Conservation (phyloP, 2,797 vertebrate species). For the Dipus sagitta region DNA sequence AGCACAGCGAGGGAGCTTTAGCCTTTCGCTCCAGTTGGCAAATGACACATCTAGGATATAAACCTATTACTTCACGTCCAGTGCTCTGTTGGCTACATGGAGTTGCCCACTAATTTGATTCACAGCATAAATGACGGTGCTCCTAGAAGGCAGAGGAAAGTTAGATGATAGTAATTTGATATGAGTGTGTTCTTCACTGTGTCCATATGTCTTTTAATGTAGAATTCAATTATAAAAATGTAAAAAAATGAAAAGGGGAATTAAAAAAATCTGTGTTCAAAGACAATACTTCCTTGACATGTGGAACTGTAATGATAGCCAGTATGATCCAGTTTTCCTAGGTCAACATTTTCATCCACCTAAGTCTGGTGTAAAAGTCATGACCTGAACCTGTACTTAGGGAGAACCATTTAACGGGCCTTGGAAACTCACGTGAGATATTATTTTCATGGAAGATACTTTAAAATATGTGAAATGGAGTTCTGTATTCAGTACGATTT, state of each 20-base stretch:
- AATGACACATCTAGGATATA: neutral
- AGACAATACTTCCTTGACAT: neutral
- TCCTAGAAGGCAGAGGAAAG: neutral
- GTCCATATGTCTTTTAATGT: neutral
- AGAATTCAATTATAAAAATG: neutral
- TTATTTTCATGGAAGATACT: slow-evolving; percentile 70
- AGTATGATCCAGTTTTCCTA: neutral
- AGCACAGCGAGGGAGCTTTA: neutral
- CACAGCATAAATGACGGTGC: neutral
- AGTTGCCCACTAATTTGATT: slow-evolving; percentile 21
- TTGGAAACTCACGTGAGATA: slow-evolving; percentile 64
- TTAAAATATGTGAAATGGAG: slow-evolving; percentile 69
- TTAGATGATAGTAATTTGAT: neutral
- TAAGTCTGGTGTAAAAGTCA: neutral
- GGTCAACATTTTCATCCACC: neutral
- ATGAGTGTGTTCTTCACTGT: neutral
- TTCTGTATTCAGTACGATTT: slow-evolving; percentile 81
- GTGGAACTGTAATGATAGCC: neutral
- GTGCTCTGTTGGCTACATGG: neutral
- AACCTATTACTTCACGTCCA: slow-evolving; percentile 33
- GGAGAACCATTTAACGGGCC: neutral
- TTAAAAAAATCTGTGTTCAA: slow-evolving; percentile 14
- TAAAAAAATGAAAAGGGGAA: neutral
- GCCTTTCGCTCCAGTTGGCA: neutral
- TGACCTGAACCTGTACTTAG: neutral